phyloP scores from a whole-genome alignment of 1,140 invertebrate species.

The Drepana arcuata region DNA sequence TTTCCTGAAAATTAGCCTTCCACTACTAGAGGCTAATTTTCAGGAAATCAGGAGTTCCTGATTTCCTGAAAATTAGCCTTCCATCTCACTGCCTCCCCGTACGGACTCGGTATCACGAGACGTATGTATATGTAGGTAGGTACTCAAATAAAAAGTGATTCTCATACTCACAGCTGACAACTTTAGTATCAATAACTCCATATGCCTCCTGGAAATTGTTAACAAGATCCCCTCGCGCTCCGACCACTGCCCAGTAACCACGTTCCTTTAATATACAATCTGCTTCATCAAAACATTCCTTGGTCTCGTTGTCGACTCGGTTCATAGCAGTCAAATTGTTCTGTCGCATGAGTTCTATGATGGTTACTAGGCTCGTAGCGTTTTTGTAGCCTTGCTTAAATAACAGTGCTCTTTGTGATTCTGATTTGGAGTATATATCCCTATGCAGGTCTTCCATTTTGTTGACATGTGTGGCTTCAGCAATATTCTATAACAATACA shows the following conservation, averaged over 20 bases:
- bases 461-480: slow-evolving; percentile 45
- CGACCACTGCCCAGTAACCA: slow-evolving; percentile 44
- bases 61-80: too few species aligned
- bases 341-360: slow-evolving; percentile 55
- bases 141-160: too few species aligned
- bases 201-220: slow-evolving; percentile 34
- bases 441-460: slow-evolving; percentile 57
- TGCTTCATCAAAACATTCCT: slow-evolving; percentile 26
- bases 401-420: slow-evolving; percentile 48
- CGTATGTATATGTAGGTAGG: too few species aligned
- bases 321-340: slow-evolving; percentile 45
- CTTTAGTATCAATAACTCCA: slow-evolving; percentile 64
- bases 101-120: too few species aligned
- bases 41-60: too few species aligned
- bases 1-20: too few species aligned
- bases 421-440: slow-evolving; percentile 48
- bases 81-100: too few species aligned
- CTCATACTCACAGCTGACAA: slow-evolving; percentile 55
- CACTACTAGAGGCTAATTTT: too few species aligned
- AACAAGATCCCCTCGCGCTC: slow-evolving; percentile 54
- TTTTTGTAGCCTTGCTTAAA: slow-evolving; percentile 57
- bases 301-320: slow-evolving; percentile 23
- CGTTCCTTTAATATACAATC: slow-evolving; percentile 34
- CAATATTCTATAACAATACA: slow-evolving; percentile 60
- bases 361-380: slow-evolving; percentile 48